Base-by-base conservation (phyloP, 2,113 vertebrate genomes). In the Gnathonemus echidnorhynchus region DNA sequence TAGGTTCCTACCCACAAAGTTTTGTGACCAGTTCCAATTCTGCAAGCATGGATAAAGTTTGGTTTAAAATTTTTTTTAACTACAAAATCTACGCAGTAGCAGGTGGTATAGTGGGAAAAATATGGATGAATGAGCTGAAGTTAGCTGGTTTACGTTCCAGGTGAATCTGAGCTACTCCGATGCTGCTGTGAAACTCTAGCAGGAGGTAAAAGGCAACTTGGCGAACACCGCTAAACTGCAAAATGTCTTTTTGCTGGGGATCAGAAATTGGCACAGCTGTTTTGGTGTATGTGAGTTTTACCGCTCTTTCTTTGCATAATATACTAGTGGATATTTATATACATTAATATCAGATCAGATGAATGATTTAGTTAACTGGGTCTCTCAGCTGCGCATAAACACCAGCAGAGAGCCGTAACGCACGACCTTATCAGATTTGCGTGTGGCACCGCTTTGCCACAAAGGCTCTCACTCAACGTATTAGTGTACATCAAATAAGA, bases 391-490 rank as follows among this genome's bases (percentile, higher is more conserved):
- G 74, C n/a, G 31, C 10, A 31, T 77, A 39, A 15, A 77, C 31
- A 39, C 4, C 11, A 56, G 19, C 5, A 56, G 46, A 48, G 42
- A 46, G 62, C 58, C 21, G 6, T 1, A 52, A 53, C 8, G 85
- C 35, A 10, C 6, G 42, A 21, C 80, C 80, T 85, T 46, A 5
- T 24, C 21, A 46, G 83, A n/a, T 45, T 46, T 24, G 39, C 45
- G 42, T 85, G 83, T 77, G 70, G 15, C 70, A 66, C 58, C 58
- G 58, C 2, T 27, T 35, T 45, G 19, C 80, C 80, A 49, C 83
- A 49, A 85, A 46, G 83, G 45, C 45, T 31, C 48, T 89, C 88
- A 89, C 88, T 83, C 88, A 83, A 74, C 35, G 31, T 70, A 89
- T 42, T n/a, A 35, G 27, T 77, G 46, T 9, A 3, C 31, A 58